These are phyloP conservation scores for Hyppa rectilinea DNA, from an alignment of 2,888 invertebrate species.

Conservation along the genomic window DNA sequence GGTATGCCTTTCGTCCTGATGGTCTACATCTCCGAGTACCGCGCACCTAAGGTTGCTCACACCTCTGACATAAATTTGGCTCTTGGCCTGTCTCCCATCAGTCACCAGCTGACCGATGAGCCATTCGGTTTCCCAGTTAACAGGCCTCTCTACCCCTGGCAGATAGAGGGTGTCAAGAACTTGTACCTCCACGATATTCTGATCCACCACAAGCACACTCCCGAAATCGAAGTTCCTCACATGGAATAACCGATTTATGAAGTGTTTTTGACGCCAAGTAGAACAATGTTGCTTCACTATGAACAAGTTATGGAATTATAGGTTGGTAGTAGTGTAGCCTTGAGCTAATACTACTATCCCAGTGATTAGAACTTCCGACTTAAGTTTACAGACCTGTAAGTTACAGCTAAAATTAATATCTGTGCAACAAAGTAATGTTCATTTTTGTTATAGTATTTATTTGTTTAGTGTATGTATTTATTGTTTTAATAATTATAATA, in stretches of 20 bases:
- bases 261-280: conserved; percentile 16
- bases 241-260: conserved; percentile 57
- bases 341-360: background rate
- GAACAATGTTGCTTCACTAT: conserved; percentile 10
- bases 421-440: background rate
- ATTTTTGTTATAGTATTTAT: conserved; percentile 38
- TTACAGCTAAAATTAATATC: background rate
- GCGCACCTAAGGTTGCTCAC: conserved; percentile 81
- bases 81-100: conserved; percentile 86
- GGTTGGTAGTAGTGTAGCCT: too few relatives aligned
- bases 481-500: conserved; percentile 29
- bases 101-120: conserved; percentile 84
- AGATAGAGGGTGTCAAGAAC: conserved; percentile 82
- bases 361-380: background rate
- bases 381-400: background rate
- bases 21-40: conserved; percentile 91
- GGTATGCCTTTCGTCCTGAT: conserved; percentile 92
- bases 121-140: conserved; percentile 91
- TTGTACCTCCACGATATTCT: conserved; percentile 87
- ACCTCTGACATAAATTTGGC: conserved; percentile 87
- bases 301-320: background rate
- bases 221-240: conserved; percentile 78
- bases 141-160: conserved; percentile 85
- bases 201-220: conserved; percentile 88
- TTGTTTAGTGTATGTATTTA: conserved; percentile 44